A percentile compares a stretch with the other conserved stretches of the same genome.
Evolutionary conservation across 1,140 invertebrate genomes (phyloP).

Genomic region (Orchesella cincta): DNA sequence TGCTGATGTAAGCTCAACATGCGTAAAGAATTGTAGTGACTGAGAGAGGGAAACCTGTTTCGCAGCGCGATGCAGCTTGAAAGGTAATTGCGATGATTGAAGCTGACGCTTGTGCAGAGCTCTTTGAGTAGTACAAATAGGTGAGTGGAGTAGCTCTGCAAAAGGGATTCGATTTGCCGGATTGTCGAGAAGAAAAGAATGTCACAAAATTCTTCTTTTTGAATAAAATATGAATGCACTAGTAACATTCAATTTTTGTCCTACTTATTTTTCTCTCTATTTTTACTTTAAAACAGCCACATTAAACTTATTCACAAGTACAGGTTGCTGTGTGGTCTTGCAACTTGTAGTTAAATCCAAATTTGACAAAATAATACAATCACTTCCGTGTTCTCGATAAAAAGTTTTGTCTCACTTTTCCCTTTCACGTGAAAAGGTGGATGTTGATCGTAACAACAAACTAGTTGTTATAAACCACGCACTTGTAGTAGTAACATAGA

Average conservation of each 20-base stretch:
- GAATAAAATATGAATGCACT: background rate
- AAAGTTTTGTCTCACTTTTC: constrained; percentile 17
- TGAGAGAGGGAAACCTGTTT: constrained; percentile 24
- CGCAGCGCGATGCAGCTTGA: background rate
- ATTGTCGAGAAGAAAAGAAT: constrained; percentile 1
- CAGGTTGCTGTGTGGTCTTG: background rate
- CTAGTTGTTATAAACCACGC: too few relatives aligned
- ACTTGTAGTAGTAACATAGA: too few relatives aligned
- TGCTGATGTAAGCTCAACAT: constrained; percentile 7
- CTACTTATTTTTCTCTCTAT: constrained; percentile 3
- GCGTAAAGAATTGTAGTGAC: constrained; percentile 9
- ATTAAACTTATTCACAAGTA: constrained; percentile 1
- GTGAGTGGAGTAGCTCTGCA: background rate
- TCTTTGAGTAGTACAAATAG: background rate
- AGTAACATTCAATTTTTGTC: constrained; percentile 22
- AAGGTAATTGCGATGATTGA: constrained; percentile 4
- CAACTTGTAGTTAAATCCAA: constrained; percentile 3
- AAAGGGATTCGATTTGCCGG: constrained; percentile 7
- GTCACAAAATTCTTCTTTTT: constrained; percentile 9
- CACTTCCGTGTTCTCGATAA: constrained; percentile 8
- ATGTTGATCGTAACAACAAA: too few relatives aligned
- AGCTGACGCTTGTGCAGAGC: constrained; percentile 3
- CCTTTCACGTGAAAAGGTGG: background rate
- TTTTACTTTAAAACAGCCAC: constrained; percentile 19
- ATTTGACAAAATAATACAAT: background rate